Evolutionary conservation across 2,113 vertebrate genomes (phyloP), one percentile per base, ranked within the genome.

Genomic region (Anser cygnoides): DNA sequence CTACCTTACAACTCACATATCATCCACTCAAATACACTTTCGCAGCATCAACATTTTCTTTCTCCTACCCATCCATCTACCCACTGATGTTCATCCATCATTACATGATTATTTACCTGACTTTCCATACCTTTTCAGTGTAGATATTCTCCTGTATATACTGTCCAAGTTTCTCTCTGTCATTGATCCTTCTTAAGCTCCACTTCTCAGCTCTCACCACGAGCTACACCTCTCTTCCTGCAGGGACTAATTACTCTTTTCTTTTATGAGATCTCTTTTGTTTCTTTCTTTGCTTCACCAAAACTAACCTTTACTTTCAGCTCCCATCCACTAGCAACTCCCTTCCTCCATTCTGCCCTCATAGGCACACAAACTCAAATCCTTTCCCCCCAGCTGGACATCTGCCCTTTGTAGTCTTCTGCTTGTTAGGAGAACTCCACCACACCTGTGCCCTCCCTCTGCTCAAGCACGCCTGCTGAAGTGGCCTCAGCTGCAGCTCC

Each of bases 291-390:
- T 21, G 84, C 28, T 81, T 74, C 41, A 78, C 25, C 16, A 95
- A 91, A 95, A 55, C 2, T 10, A 75, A 43, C 5, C 25, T 55
- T 89, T 87, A 72, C 41, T 82, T 90, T 89, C n/a, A 80, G 35
- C 28, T 72, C n/a, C 82, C 14, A 59, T 41, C n/a, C 18, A 61
- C 22, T 5, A 77, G 23, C 8, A 77, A 21, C 6, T 3, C 15
- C 33, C 33, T 86, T 57, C 17, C 26, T 59, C 22, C 6, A 2
- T 7, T 46, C 25, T 15, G 3, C 5, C 66, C 16, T 54, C 41
- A 23, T 6, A 54, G 18, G 54, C 37, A 74, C 15, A 37, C 10
- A 61, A 2, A 2, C 15, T 37, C 10, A 61, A 2, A 2, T 26
- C 41, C 15, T 61, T 71, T 23, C 26, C 2, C 2, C 5, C 5